phyloP scores from a whole-genome alignment of 1,140 invertebrate genomes.

The Eumaeus atala region DNA sequence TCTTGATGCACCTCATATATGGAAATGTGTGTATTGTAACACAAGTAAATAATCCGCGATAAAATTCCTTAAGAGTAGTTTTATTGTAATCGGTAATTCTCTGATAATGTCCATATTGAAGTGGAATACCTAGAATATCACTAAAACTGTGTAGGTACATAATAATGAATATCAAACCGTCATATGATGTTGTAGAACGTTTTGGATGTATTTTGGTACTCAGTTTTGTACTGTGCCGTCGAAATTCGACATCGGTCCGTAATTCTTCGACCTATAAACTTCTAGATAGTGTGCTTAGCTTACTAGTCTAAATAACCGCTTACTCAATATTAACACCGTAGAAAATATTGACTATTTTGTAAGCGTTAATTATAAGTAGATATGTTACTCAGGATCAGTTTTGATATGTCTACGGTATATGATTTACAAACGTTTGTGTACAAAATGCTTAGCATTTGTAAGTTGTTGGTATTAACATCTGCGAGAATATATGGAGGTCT shows the following conservation, averaged over 20 bases:
- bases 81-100: no score
- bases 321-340: slow-evolving; percentile 45
- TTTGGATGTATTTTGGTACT: slow-evolving; percentile 67
- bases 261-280: slow-evolving; percentile 43
- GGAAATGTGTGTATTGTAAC: no score
- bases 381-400: slow-evolving; percentile 36
- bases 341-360: slow-evolving; percentile 52
- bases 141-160: slow-evolving; percentile 7
- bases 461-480: slow-evolving; percentile 17
- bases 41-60: no score
- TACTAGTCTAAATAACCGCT: slow-evolving; percentile 49
- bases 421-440: slow-evolving; percentile 1
- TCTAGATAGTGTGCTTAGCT: slow-evolving; percentile 58
- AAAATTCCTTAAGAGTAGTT: no score
- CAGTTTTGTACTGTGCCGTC: slow-evolving; percentile 61
- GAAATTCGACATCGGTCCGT: slow-evolving; percentile 55
- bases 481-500: slow-evolving; percentile 22
- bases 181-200: slow-evolving; percentile 21
- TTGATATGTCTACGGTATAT: slow-evolving; percentile 31
- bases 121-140: slow-evolving; percentile 16
- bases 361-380: slow-evolving; percentile 43
- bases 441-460: slow-evolving; percentile 13
- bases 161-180: slow-evolving; percentile 9
- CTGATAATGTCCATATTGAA: slow-evolving; percentile 23
- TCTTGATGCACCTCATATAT: no score